These are phyloP conservation scores for Baryphthengus martii DNA, from an alignment of 2,113 vertebrate genomes.

Conservation along the genomic window DNA sequence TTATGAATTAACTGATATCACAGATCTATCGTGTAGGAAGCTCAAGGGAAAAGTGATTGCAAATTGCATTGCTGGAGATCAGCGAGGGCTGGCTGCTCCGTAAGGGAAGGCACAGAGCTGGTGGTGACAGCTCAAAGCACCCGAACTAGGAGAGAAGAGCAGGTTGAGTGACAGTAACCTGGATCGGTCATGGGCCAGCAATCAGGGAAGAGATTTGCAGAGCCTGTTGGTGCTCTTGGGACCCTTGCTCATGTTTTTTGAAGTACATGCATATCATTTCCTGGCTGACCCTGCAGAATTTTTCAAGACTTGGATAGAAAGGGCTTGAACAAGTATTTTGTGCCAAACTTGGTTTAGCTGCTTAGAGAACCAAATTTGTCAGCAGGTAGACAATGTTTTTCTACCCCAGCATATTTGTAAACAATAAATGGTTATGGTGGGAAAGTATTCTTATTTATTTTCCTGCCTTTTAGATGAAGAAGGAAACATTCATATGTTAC, in stretches of 20 bases:
- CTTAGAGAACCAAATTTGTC: not conserved
- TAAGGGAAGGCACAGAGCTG: fast-evolving
- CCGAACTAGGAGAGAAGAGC: not conserved
- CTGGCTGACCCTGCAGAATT: not conserved
- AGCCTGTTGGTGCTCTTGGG: not conserved
- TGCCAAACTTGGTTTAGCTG: not conserved
- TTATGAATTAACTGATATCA: not conserved
- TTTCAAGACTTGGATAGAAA: not conserved
- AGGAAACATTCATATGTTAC: not conserved
- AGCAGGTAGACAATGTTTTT: not conserved
- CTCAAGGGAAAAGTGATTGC: not conserved
- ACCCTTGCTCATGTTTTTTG: not conserved
- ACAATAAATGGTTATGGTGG: not conserved
- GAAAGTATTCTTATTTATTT: not conserved
- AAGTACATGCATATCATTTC: not conserved
- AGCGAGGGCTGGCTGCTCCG: fast-evolving
- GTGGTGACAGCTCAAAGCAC: fast-evolving
- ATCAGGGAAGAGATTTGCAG: not conserved
- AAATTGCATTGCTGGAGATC: not conserved
- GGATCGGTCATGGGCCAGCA: not conserved
- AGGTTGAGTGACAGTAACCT: not conserved
- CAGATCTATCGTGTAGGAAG: not conserved
- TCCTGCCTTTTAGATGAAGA: not conserved
- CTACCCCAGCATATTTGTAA: not conserved
- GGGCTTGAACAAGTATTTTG: not conserved